A percentile compares a stretch with the other conserved stretches of the same genome.
phyloP scores from a whole-genome alignment of 2,888 invertebrate species.

The Prenolepis imparis region DNA sequence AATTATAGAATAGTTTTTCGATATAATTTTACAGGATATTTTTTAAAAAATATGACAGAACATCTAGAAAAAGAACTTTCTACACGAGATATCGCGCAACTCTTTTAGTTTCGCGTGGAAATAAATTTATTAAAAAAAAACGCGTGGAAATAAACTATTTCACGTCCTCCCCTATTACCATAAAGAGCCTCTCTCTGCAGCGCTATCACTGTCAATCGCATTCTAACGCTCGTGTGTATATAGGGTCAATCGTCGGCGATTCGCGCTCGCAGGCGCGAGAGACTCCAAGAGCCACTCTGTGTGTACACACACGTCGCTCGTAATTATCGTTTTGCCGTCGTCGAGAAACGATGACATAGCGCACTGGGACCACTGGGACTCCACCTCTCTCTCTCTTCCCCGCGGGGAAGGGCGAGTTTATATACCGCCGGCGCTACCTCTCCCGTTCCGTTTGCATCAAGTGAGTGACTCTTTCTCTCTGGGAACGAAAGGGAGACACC shows the following conservation, averaged over 20 bases:
- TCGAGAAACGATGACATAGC: constrained; percentile 38
- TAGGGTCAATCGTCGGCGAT: neutral
- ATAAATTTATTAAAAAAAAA: too few species aligned
- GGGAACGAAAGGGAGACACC: constrained; percentile 46
- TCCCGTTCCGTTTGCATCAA: constrained; percentile 1
- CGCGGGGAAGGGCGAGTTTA: neutral
- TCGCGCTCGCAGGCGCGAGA: neutral
- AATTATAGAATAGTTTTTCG: too few species aligned
- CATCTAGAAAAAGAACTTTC: too few species aligned
- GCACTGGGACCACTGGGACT: neutral
- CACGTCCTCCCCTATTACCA: neutral
- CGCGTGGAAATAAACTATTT: neutral
- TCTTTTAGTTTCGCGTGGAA: too few species aligned
- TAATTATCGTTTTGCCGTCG: constrained; percentile 27
- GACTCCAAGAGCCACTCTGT: neutral
- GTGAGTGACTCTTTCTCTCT: neutral
- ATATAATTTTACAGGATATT: too few species aligned
- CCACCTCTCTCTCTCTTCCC: neutral
- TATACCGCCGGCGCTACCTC: constrained; percentile 8
- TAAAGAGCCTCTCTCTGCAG: neutral
- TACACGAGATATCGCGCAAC: too few species aligned
- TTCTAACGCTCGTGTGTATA: neutral
- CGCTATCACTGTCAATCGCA: neutral
- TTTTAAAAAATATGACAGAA: too few species aligned
- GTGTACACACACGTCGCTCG: neutral